These are phyloP conservation scores for Asteroscopus sphinx DNA, from an alignment of 2,888 invertebrate genomes.

Conservation along the genomic window DNA sequence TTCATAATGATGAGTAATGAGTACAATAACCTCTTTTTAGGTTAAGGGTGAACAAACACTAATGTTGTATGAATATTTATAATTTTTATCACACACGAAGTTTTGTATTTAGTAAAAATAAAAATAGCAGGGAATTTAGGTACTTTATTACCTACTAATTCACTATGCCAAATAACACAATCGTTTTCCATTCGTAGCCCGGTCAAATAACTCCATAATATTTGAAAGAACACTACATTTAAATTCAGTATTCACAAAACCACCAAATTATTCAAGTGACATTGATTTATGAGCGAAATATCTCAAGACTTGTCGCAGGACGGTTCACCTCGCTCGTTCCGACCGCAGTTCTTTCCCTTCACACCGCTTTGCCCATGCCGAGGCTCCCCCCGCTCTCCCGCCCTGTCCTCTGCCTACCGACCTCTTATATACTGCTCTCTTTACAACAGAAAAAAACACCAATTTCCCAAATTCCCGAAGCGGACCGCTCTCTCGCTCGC, in stretches of 20 bases:
- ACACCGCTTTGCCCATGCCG: conserved; percentile 88
- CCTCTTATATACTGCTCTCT: conserved; percentile 90
- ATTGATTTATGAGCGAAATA: conserved; percentile 64
- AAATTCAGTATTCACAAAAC: not conserved
- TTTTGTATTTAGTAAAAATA: too few species aligned
- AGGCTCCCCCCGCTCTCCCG: conserved; percentile 77
- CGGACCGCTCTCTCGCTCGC: conserved; percentile 87
- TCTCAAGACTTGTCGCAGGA: conserved; percentile 71
- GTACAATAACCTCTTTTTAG: too few species aligned
- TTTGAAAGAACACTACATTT: not conserved
- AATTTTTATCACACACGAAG: too few species aligned
- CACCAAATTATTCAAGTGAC: conserved; percentile 21
- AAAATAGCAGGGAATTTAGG: too few species aligned
- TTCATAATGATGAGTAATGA: too few species aligned
- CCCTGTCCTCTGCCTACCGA: conserved; percentile 85
- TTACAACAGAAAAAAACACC: conserved; percentile 89
- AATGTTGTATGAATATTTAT: too few species aligned
- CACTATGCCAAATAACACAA: not conserved
- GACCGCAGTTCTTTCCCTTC: conserved; percentile 86
- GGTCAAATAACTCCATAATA: not conserved
- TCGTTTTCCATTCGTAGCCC: not conserved
- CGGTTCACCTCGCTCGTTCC: conserved; percentile 57
- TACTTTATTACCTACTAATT: too few species aligned
- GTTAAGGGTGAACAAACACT: too few species aligned
- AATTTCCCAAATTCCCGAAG: conserved; percentile 89